These are phyloP conservation scores for Phyllostomus hastatus DNA, from an alignment of 2,113 vertebrate genomes.

Conservation along the genomic window DNA sequence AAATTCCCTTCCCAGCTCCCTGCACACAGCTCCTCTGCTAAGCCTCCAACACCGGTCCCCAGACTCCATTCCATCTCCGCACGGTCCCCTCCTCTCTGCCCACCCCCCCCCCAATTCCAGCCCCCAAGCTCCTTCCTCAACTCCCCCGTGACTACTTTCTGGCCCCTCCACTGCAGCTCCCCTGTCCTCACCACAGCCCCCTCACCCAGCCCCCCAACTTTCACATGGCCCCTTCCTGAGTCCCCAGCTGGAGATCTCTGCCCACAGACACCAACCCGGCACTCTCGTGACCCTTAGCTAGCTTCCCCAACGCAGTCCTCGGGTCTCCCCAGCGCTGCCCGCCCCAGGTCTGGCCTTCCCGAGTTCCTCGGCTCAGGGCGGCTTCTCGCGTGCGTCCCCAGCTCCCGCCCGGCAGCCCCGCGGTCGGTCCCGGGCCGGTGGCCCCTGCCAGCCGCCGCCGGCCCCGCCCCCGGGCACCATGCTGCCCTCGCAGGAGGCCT, in stretches of 20 bases:
- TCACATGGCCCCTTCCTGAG: background rate
- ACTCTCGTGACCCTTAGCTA: background rate
- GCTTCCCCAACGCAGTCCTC: background rate
- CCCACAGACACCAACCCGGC: background rate
- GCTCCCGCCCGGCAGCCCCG: constrained; percentile 42
- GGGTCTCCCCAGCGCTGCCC: background rate
- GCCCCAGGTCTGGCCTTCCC: background rate
- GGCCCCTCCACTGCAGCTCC: background rate
- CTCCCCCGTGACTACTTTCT: background rate
- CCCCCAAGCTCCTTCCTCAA: background rate
- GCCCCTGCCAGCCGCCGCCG: constrained; percentile 38
- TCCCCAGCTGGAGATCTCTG: background rate
- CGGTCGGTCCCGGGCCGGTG: constrained; percentile 47
- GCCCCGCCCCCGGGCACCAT: constrained; percentile 81
- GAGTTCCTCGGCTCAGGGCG: constrained; percentile 37
- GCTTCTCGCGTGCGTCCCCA: constrained; percentile 61
- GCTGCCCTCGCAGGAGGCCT: constrained; percentile 97
- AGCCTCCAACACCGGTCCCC: background rate
- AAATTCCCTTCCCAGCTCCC: background rate
- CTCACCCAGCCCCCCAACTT: constrained; percentile 34
- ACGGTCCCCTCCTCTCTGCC: background rate
- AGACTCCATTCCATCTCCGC: background rate
- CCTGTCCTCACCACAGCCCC: background rate
- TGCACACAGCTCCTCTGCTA: background rate
- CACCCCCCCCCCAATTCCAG: background rate